phyloP scores from a whole-genome alignment of 2,888 invertebrate species.

The Aproaerema taeniolella region DNA sequence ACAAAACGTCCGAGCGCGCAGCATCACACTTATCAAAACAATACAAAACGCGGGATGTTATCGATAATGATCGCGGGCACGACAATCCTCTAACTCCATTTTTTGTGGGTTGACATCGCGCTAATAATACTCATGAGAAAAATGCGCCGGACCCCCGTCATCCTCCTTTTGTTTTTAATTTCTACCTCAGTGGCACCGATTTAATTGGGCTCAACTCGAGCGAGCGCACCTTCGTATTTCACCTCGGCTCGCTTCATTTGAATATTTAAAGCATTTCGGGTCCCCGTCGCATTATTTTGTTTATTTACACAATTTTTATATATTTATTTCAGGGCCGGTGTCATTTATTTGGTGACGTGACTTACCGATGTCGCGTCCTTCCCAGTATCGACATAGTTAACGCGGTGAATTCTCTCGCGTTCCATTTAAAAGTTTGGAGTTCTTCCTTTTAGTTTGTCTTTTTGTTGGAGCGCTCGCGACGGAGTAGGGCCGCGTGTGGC shows the following conservation, averaged over 20 bases:
- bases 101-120: conserved; percentile 75
- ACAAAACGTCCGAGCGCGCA: conserved; percentile 52
- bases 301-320: conserved; percentile 76
- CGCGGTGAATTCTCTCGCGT: conserved; percentile 72
- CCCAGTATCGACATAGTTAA: conserved; percentile 76
- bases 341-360: conserved; percentile 76
- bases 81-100: conserved; percentile 69
- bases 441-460: conserved; percentile 58
- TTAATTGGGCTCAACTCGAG: conserved; percentile 75
- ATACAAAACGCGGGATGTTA: conserved; percentile 73
- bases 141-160: conserved; percentile 71
- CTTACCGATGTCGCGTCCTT: conserved; percentile 76
- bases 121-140: conserved; percentile 78
- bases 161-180: conserved; percentile 77
- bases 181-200: conserved; percentile 78
- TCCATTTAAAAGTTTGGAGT: conserved; percentile 70
- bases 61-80: conserved; percentile 68
- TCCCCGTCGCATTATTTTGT: conserved; percentile 67
- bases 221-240: conserved; percentile 76
- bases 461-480: conserved; percentile 49
- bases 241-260: conserved; percentile 75
- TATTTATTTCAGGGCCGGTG: conserved; percentile 68
- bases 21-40: conserved; percentile 73
- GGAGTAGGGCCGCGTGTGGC: conserved; percentile 63
- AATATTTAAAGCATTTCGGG: conserved; percentile 77